A percentile compares a stretch with the other conserved stretches of the same genome.
Conservation (phyloP, 2,797 vertebrate species). For the Nyctalus aviator region DNA sequence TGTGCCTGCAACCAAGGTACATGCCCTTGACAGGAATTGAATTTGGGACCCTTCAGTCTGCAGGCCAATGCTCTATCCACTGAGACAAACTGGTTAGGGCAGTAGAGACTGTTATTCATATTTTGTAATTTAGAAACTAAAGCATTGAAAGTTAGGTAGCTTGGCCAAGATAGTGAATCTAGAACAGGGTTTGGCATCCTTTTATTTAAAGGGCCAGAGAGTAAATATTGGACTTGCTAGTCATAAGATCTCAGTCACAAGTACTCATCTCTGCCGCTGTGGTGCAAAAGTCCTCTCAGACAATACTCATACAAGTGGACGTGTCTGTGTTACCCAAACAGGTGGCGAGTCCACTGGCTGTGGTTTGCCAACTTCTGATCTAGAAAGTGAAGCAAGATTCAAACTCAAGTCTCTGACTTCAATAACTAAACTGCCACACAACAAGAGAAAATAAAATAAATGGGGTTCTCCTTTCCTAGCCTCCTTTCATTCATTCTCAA, state of each 20-base stretch:
- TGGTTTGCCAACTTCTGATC: background rate
- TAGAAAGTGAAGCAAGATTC: background rate
- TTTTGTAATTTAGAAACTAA: conserved; percentile 55
- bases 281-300: background rate
- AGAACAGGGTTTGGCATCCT: background rate
- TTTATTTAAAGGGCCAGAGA: background rate
- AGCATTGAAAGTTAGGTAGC: background rate
- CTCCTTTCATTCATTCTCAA: background rate
- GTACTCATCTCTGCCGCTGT: too few species aligned
- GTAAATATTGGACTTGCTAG: background rate
- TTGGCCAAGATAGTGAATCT: background rate
- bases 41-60: too few species aligned
- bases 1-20: too few species aligned
- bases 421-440: background rate
- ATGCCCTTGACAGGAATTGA: too few species aligned
- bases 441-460: background rate
- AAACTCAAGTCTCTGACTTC: background rate
- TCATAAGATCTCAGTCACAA: background rate
- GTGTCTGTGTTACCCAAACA: accelerated
- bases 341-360: background rate
- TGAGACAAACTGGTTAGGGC: too few species aligned
- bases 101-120: background rate
- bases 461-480: background rate
- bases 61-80: too few species aligned
- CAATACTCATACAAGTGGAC: background rate